A percentile compares a stretch with the other conserved stretches of the same genome.
phyloP scores from a whole-genome alignment of 2,888 invertebrate genomes.

The Monochamus alternatus region DNA sequence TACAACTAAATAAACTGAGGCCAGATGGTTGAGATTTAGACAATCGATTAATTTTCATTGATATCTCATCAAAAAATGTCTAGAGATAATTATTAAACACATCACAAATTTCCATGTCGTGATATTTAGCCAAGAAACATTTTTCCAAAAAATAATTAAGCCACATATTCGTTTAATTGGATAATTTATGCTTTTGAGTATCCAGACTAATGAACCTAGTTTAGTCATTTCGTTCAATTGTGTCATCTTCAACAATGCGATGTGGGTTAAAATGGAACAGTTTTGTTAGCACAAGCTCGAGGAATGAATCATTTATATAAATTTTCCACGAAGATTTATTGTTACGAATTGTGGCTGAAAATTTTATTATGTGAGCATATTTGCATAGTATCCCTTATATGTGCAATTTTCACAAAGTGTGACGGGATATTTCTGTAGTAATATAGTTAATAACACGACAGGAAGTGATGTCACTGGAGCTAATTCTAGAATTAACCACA shows the following conservation, averaged over 20 bases:
- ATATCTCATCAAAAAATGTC: no score
- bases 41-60: no score
- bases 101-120: no score
- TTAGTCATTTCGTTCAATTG: conserved; percentile 3
- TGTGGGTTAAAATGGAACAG: conserved; percentile 22
- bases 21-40: not conserved
- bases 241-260: not conserved
- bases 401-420: no score
- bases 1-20: conserved; percentile 9
- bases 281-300: not conserved
- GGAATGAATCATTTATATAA: not conserved
- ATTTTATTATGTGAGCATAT: not conserved
- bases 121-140: no score
- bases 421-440: no score
- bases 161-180: not conserved
- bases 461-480: not conserved
- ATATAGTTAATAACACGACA: no score
- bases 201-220: conserved; percentile 8
- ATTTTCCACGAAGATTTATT: not conserved
- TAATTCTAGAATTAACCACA: not conserved
- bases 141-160: not conserved
- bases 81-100: no score
- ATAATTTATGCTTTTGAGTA: not conserved
- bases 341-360: not conserved
- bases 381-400: no score